Percentiles rank a stretch among this genome's conserved stretches.
These are phyloP conservation scores for Pseudochaenichthys georgianus DNA, from an alignment of 2,797 vertebrate genomes.

Conservation along the genomic window DNA sequence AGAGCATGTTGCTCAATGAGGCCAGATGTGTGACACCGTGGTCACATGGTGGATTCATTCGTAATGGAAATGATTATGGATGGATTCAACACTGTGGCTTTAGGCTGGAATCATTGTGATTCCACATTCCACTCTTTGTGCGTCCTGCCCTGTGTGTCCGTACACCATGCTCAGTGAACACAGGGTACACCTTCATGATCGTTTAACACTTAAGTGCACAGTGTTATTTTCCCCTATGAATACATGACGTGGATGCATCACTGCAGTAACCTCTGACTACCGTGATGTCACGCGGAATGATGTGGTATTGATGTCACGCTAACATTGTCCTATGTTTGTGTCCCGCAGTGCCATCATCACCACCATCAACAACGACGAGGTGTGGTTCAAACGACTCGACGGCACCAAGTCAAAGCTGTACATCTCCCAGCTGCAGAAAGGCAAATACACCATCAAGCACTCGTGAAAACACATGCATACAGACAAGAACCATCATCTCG, in stretches of 20 bases:
- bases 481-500: slow-evolving; percentile 5
- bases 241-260: background rate
- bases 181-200: slow-evolving; percentile 9
- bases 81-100: slow-evolving; percentile 8
- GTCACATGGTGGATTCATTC: slow-evolving; percentile 4
- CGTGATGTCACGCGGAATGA: background rate
- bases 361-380: slow-evolving; percentile 98
- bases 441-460: slow-evolving; percentile 99
- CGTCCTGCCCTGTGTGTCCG: slow-evolving; percentile 9
- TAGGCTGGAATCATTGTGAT: slow-evolving; percentile 6
- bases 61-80: background rate
- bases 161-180: slow-evolving; percentile 11
- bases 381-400: slow-evolving; percentile 98
- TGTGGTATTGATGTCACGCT: background rate
- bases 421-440: slow-evolving; percentile 99
- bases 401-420: slow-evolving; percentile 99
- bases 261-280: background rate
- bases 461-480: slow-evolving; percentile 65
- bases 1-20: background rate
- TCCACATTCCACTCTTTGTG: slow-evolving; percentile 4
- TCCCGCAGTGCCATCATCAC: slow-evolving; percentile 93
- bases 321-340: slow-evolving; percentile 20
- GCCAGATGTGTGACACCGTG: background rate
- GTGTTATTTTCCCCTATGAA: no score
- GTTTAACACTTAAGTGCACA: background rate